These are phyloP conservation scores for Oncorhynchus clarkii DNA, from an alignment of 2,113 vertebrate species.

Conservation along the genomic window DNA sequence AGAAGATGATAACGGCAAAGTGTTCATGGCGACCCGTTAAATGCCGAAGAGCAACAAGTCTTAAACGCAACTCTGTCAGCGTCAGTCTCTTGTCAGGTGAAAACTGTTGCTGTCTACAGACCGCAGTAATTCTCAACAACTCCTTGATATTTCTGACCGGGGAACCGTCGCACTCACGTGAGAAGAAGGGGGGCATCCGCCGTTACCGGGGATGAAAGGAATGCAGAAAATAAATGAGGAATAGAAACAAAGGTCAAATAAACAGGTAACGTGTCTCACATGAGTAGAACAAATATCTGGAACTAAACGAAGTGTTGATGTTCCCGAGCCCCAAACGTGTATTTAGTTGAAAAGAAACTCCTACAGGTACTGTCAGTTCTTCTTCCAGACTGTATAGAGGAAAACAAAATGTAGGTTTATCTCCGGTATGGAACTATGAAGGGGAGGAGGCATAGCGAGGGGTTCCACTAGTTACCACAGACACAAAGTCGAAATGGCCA, in stretches of 20 bases:
- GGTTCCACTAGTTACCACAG: too few relatives aligned
- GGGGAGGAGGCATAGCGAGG: too few relatives aligned
- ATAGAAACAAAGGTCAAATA: background rate
- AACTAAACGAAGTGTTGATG: background rate
- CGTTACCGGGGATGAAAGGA: background rate
- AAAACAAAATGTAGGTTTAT: too few relatives aligned
- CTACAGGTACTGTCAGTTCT: too few relatives aligned
- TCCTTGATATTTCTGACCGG: background rate
- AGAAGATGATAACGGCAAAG: background rate
- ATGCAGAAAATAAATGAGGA: background rate
- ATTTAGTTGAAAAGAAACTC: too few relatives aligned
- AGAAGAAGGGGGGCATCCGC: background rate
- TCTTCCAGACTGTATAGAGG: too few relatives aligned
- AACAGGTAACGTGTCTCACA: too few relatives aligned
- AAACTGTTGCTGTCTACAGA: background rate
- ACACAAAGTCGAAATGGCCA: too few relatives aligned
- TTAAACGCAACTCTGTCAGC: background rate
- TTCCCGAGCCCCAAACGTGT: too few relatives aligned
- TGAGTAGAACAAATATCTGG: background rate
- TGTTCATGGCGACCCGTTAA: background rate
- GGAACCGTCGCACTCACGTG: background rate
- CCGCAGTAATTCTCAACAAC: background rate
- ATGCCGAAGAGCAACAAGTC: background rate
- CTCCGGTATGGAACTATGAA: too few relatives aligned
- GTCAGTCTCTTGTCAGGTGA: background rate